These are phyloP conservation scores for Pomatostomus ruficeps DNA, from an alignment of 2,113 vertebrate genomes.

Conservation along the genomic window DNA sequence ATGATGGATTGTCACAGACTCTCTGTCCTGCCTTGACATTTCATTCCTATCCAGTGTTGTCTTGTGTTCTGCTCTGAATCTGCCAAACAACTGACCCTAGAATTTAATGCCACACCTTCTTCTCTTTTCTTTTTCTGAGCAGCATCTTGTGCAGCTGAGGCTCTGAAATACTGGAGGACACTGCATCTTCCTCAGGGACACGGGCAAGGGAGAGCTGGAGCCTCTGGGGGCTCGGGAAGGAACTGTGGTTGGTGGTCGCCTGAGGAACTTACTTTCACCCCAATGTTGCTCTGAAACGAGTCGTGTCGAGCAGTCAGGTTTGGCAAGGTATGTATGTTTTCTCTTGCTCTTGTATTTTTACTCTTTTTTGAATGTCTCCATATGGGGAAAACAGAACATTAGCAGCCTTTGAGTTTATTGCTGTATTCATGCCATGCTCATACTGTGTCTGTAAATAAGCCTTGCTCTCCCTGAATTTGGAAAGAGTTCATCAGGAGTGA, in stretches of 20 bases:
- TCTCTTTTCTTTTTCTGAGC: background rate
- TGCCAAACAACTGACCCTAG: slow-evolving; percentile 24
- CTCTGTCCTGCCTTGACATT: slow-evolving; percentile 54
- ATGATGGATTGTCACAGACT: slow-evolving; percentile 53
- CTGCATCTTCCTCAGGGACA: slow-evolving; percentile 30
- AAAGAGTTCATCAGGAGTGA: background rate
- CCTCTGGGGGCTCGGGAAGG: background rate
- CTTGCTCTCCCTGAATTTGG: background rate
- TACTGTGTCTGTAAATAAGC: background rate
- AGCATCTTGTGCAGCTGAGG: slow-evolving; percentile 29
- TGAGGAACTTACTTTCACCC: slow-evolving; percentile 44
- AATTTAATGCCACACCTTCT: slow-evolving; percentile 43
- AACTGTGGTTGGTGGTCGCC: background rate
- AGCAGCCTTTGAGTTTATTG: background rate
- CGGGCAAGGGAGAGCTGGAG: background rate
- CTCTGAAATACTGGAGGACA: slow-evolving; percentile 55
- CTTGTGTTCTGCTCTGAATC: slow-evolving; percentile 37
- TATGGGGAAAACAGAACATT: background rate
- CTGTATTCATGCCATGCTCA: background rate
- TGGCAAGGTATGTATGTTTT: slow-evolving; percentile 58
- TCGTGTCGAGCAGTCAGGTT: slow-evolving; percentile 10
- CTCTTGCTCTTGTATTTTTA: background rate
- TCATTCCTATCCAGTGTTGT: slow-evolving; percentile 12
- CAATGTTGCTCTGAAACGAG: slow-evolving; percentile 67
- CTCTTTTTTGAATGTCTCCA: background rate